A percentile compares a stretch with the other conserved stretches of the same genome.
phyloP scores from a whole-genome alignment of 2,113 vertebrate genomes.

The Anhinga rufa region DNA sequence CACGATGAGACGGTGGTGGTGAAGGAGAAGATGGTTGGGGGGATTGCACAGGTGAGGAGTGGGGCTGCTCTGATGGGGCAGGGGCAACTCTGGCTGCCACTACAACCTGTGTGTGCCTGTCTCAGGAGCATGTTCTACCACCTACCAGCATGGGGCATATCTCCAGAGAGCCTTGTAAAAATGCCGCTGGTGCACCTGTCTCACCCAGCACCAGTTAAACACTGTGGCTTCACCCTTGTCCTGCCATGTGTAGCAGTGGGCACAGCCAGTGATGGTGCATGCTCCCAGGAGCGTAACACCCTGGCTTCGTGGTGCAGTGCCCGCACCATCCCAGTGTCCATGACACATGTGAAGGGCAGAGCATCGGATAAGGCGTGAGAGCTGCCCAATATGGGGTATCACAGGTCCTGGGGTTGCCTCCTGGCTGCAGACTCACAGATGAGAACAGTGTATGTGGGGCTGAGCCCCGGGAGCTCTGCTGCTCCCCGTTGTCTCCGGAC shows the following conservation, averaged over 20 bases:
- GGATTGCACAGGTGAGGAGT: conserved; percentile 92
- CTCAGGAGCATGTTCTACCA: background rate
- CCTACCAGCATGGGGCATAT: background rate
- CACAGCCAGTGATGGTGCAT: background rate
- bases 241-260: background rate
- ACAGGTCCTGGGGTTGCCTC: background rate
- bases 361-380: background rate
- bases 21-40: conserved; percentile 96
- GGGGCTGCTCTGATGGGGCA: background rate
- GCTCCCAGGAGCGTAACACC: background rate
- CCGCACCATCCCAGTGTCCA: background rate
- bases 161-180: background rate
- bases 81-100: background rate
- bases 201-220: background rate
- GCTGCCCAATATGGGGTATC: background rate
- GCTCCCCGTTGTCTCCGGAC: background rate
- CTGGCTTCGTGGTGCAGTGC: background rate
- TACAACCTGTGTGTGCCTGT: background rate
- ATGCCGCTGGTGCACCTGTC: background rate
- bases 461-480: background rate
- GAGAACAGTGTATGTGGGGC: background rate
- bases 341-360: background rate
- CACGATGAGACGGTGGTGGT: conserved; percentile 91
- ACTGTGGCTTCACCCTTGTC: background rate
- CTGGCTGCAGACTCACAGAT: background rate